These are phyloP conservation scores for Puffinus mauretanicus DNA, from an alignment of 2,113 vertebrate species.

Conservation along the genomic window DNA sequence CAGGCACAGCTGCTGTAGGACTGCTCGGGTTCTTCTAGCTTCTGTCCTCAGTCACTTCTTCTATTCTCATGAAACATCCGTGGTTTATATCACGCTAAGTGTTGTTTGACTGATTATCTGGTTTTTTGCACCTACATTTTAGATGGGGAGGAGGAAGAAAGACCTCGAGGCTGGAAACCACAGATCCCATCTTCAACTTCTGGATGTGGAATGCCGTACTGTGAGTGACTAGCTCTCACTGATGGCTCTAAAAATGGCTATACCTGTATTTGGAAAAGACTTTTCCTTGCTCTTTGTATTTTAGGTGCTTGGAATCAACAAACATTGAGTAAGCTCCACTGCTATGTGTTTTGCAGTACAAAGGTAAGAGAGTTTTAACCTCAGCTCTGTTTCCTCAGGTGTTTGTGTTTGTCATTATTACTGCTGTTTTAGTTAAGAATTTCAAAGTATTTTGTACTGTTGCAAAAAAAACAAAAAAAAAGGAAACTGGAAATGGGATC, in stretches of 20 bases:
- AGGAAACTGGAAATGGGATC: neutral
- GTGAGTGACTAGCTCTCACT: neutral
- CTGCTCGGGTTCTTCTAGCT: neutral
- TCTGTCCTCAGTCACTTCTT: neutral
- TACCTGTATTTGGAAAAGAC: neutral
- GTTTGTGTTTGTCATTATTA: neutral
- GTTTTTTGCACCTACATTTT: neutral
- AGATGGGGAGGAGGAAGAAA: neutral
- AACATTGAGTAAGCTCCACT: neutral
- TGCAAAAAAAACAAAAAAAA: neutral
- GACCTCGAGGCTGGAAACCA: neutral
- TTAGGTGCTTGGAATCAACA: neutral
- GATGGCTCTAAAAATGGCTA: neutral
- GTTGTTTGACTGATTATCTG: neutral
- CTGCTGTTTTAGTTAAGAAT: neutral
- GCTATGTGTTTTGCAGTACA: neutral
- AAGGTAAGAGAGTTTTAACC: neutral
- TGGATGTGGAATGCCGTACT: neutral
- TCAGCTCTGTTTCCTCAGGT: neutral
- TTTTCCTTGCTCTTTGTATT: neutral
- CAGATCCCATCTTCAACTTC: neutral
- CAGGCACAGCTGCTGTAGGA: neutral
- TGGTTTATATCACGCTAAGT: neutral
- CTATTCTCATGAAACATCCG: fast-evolving
- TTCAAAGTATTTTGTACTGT: neutral